Percentiles rank a stretch among this genome's conserved stretches.
Conservation (phyloP, 2,888 invertebrate genomes). For the Augochlorella aurata region DNA sequence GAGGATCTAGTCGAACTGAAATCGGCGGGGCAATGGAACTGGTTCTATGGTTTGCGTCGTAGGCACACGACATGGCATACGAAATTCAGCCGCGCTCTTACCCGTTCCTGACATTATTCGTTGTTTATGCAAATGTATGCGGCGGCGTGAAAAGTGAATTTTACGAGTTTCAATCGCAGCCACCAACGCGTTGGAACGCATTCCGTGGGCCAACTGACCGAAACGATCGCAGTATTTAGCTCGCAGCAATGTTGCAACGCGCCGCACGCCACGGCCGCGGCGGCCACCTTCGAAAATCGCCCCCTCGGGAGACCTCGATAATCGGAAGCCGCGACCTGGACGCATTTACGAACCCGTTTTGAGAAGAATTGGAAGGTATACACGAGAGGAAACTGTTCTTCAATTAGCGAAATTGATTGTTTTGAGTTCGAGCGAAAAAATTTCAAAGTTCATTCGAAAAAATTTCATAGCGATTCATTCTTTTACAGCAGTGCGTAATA, state of each 20-base stretch:
- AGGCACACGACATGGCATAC: constrained; percentile 13
- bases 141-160: constrained; percentile 58
- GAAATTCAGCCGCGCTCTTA: constrained; percentile 34
- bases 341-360: not conserved
- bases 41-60: constrained; percentile 20
- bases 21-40: constrained; percentile 9
- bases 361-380: not conserved
- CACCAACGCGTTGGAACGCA: constrained; percentile 56
- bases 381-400: not conserved
- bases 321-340: not conserved
- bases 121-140: constrained; percentile 55
- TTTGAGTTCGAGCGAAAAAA: too few relatives aligned
- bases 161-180: constrained; percentile 49
- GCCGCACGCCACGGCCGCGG: not conserved
- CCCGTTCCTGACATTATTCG: constrained; percentile 31
- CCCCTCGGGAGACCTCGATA: not conserved
- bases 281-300: constrained; percentile 7
- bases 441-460: too few relatives aligned
- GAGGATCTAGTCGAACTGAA: constrained; percentile 9
- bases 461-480: too few relatives aligned
- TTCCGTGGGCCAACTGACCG: constrained; percentile 65
- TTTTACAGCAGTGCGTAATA: too few relatives aligned
- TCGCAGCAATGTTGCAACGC: constrained; percentile 14
- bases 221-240: constrained; percentile 45
- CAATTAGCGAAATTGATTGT: too few relatives aligned